phyloP scores from a whole-genome alignment of 1,140 invertebrate genomes.

The Harlomillsia oculata region DNA sequence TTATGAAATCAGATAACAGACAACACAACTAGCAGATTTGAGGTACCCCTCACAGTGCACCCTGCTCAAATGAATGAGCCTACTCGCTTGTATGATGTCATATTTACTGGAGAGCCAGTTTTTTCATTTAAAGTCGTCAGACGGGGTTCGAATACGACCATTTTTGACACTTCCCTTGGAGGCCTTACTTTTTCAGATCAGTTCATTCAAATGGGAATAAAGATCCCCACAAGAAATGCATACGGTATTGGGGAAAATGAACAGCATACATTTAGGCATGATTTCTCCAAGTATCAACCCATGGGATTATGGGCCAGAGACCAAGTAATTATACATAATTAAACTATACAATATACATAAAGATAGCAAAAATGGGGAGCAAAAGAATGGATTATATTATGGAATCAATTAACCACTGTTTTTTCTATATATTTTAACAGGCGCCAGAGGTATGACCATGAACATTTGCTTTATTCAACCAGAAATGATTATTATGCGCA shows the following conservation, averaged over 20 bases:
- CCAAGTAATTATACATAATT: no score
- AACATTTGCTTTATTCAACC: no score
- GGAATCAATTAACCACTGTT: no score
- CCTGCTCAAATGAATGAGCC: constrained; percentile 2
- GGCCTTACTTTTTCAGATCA: constrained; percentile 50
- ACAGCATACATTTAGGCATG: constrained; percentile 36
- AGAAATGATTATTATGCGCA: no score
- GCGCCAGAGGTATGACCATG: no score
- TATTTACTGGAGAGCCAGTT: constrained; percentile 6
- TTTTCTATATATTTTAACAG: no score
- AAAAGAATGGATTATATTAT: no score
- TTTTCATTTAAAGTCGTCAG: constrained; percentile 29
- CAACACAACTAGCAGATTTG: constrained; percentile 15
- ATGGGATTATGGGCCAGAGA: constrained; percentile 18
- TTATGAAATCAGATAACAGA: constrained; percentile 8
- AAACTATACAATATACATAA: no score
- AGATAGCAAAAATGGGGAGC: no score
- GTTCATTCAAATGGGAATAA: constrained; percentile 46
- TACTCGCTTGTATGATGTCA: constrained; percentile 12
- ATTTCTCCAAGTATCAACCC: constrained; percentile 36
- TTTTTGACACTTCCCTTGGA: constrained; percentile 44
- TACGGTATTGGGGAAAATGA: constrained; percentile 48
- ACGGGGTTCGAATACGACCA: neutral
- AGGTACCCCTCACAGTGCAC: constrained; percentile 29
- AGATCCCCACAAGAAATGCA: constrained; percentile 42